Conservation (phyloP, 2,888 invertebrate species). For the Drosophila birchii region DNA sequence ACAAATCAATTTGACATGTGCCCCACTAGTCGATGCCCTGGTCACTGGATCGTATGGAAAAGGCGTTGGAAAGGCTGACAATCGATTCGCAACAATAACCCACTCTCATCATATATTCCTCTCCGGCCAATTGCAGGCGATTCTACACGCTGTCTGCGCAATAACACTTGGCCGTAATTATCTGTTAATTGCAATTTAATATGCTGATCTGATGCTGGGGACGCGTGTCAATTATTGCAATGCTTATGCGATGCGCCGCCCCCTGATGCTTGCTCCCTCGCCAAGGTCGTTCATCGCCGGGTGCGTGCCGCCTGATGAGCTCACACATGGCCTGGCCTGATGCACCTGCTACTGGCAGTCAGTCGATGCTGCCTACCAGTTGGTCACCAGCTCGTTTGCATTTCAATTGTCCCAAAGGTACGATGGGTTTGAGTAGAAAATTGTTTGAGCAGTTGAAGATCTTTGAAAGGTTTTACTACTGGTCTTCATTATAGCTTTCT, state of each 20-base stretch:
- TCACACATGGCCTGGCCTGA: conserved; percentile 49
- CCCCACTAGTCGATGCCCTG: conserved; percentile 41
- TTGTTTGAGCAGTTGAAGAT: not conserved
- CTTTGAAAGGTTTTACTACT: not conserved
- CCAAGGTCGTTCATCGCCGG: conserved; percentile 65
- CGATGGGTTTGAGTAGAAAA: conserved; percentile 13
- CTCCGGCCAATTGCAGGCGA: not conserved
- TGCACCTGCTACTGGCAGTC: conserved; percentile 57
- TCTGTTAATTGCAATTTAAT: conserved; percentile 69
- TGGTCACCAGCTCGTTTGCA: conserved; percentile 52
- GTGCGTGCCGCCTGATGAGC: conserved; percentile 72
- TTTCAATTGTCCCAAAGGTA: conserved; percentile 61
- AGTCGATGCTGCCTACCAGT: conserved; percentile 30
- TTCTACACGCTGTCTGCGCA: conserved; percentile 31
- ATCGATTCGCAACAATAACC: conserved; percentile 13
- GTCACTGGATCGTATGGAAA: conserved; percentile 40
- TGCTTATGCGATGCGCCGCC: conserved; percentile 19
- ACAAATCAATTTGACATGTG: conserved; percentile 75
- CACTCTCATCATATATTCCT: conserved; percentile 4
- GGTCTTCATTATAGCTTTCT: no score
- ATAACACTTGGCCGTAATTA: conserved; percentile 44
- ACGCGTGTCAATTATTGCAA: conserved; percentile 41
- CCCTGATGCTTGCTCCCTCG: conserved; percentile 16
- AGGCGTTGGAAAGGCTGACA: conserved; percentile 7
- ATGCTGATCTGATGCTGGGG: conserved; percentile 38